These are phyloP conservation scores for Podarcis cretensis DNA, from an alignment of 2,113 vertebrate genomes.

Conservation along the genomic window DNA sequence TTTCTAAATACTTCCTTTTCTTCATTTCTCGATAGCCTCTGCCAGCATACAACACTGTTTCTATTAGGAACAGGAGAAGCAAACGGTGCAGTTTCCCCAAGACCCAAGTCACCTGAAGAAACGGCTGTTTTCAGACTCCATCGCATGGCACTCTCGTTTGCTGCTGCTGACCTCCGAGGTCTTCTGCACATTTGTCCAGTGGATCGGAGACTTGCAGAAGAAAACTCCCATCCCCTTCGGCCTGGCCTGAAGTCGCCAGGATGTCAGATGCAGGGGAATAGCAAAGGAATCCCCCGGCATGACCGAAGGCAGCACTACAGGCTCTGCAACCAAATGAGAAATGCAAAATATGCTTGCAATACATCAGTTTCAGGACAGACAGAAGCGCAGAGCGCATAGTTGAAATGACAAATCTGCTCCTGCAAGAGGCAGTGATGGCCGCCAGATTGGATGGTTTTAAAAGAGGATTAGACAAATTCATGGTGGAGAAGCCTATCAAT, in stretches of 20 bases:
- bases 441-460: too few relatives aligned
- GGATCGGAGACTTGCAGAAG: constrained; percentile 95
- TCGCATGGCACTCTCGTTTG: constrained; percentile 92
- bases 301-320: constrained; percentile 91
- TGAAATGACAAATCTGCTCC: too few relatives aligned
- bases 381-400: too few relatives aligned
- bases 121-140: constrained; percentile 88
- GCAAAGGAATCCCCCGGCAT: constrained; percentile 91
- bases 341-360: too few relatives aligned
- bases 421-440: too few relatives aligned
- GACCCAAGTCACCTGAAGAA: constrained; percentile 86
- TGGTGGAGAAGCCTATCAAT: too few relatives aligned
- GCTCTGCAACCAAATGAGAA: constrained; percentile 80
- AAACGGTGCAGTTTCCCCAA: rapidly evolving
- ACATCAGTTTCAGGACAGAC: too few relatives aligned
- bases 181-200: constrained; percentile 94
- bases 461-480: too few relatives aligned
- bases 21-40: neutral
- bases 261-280: constrained; percentile 92
- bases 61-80: neutral
- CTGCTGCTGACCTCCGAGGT: constrained; percentile 89
- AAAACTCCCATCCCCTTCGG: constrained; percentile 93
- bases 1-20: neutral
- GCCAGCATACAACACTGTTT: neutral
- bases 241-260: constrained; percentile 94